These are phyloP conservation scores for Podabrus alpinus DNA, from an alignment of 2,888 invertebrate genomes.

Conservation along the genomic window DNA sequence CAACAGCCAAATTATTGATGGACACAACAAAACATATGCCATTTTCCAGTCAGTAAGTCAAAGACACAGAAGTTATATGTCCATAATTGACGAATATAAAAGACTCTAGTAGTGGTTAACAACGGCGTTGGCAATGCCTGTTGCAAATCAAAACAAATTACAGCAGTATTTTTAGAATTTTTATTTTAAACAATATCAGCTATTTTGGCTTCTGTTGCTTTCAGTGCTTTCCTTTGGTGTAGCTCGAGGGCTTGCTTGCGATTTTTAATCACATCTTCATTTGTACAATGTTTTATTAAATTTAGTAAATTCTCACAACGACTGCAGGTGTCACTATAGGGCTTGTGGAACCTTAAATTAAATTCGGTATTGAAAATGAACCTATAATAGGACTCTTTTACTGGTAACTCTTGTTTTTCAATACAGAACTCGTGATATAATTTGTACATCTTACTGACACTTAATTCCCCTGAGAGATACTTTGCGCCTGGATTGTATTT, in stretches of 20 bases:
- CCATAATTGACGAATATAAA: slow-evolving; percentile 6
- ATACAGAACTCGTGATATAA: too few relatives aligned
- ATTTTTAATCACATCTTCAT: slow-evolving; percentile 5
- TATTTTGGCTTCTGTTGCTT: neutral
- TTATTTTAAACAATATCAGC: neutral
- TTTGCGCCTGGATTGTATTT: too few relatives aligned
- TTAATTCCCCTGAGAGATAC: too few relatives aligned
- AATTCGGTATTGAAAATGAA: too few relatives aligned
- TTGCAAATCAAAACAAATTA: slow-evolving; percentile 14
- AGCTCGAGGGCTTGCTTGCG: slow-evolving; percentile 13
- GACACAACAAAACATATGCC: too few relatives aligned
- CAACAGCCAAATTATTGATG: too few relatives aligned
- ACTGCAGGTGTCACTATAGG: neutral
- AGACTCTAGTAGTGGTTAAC: slow-evolving; percentile 3
- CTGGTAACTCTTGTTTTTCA: too few relatives aligned
- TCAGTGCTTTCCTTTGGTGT: slow-evolving; percentile 17
- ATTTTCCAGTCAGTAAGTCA: neutral
- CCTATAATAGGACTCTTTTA: too few relatives aligned
- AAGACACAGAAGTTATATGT: slow-evolving; percentile 7
- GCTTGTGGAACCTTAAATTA: neutral
- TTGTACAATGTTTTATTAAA: slow-evolving; percentile 5
- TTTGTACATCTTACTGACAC: too few relatives aligned
- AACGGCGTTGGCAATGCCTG: slow-evolving; percentile 6
- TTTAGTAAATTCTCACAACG: slow-evolving; percentile 20
- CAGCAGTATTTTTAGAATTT: neutral